Evolutionary conservation across 2,888 invertebrate species (phyloP).

Genomic region (Aplocera efformata): DNA sequence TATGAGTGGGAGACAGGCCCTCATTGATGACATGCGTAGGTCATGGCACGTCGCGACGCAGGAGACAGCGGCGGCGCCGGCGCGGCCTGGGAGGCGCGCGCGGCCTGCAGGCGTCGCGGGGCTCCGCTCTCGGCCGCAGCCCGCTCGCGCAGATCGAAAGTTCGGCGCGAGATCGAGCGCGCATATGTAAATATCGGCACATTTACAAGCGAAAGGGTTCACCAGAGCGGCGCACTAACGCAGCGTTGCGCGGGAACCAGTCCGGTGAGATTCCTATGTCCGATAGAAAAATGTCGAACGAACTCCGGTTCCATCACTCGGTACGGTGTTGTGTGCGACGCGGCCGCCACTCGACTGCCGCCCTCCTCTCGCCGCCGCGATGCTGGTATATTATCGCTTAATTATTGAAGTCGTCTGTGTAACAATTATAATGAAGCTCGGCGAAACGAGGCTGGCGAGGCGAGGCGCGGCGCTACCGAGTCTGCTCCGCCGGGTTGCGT

Average conservation of each 20-base stretch:
- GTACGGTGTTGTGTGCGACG: conserved; percentile 69
- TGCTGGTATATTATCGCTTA: conserved; percentile 77
- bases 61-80: conserved; percentile 59
- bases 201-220: conserved; percentile 81
- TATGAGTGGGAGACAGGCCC: conserved; percentile 26
- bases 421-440: conserved; percentile 73
- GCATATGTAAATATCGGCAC: conserved; percentile 81
- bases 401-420: conserved; percentile 76
- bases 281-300: conserved; percentile 81
- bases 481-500: conserved; percentile 67
- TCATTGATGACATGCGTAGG: conserved; percentile 64
- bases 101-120: conserved; percentile 49
- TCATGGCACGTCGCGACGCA: conserved; percentile 70
- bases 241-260: conserved; percentile 81
- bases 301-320: conserved; percentile 69
- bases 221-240: conserved; percentile 79
- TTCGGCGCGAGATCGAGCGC: conserved; percentile 76
- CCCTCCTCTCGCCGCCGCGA: conserved; percentile 69
- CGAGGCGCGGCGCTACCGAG: conserved; percentile 67
- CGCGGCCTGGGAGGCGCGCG: conserved; percentile 36
- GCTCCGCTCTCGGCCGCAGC: conserved; percentile 49
- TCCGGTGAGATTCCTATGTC: conserved; percentile 84
- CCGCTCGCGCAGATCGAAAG: conserved; percentile 76
- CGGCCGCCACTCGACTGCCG: conserved; percentile 76
- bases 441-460: conserved; percentile 52